Evolutionary conservation across 2,888 invertebrate species (phyloP).

Genomic region (Trichopoda pennipes): DNA sequence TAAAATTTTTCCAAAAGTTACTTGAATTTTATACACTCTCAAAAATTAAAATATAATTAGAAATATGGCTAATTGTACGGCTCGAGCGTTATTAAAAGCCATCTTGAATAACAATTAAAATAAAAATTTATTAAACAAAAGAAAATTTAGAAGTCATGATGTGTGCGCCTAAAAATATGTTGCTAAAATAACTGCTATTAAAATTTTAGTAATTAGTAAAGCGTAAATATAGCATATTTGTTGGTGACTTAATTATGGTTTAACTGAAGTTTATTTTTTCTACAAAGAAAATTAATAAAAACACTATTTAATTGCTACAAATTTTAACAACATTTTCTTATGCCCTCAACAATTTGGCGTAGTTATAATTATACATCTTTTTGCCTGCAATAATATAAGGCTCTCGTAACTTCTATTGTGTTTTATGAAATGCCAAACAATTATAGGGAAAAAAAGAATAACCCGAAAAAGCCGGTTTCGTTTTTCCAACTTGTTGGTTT

Average conservation of each 20-base stretch:
- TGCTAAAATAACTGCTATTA: conserved; percentile 5
- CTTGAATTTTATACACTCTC: too few relatives aligned
- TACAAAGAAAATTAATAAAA: neutral
- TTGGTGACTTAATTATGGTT: conserved; percentile 32
- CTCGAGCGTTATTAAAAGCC: too few relatives aligned
- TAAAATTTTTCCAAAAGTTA: too few relatives aligned
- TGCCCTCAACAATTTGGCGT: neutral
- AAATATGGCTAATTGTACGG: too few relatives aligned
- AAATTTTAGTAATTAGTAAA: conserved; percentile 51
- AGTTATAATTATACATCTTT: conserved; percentile 34
- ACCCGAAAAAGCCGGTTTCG: neutral
- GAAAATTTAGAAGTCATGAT: neutral
- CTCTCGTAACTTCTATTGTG: conserved; percentile 17
- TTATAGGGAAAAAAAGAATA: neutral
- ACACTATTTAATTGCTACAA: conserved; percentile 33
- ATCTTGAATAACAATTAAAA: too few relatives aligned
- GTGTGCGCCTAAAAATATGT: conserved; percentile 23
- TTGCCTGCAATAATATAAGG: neutral
- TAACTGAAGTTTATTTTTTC: neutral
- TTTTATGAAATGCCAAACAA: conserved; percentile 34
- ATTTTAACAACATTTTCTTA: conserved; percentile 16
- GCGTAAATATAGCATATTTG: conserved; percentile 46
- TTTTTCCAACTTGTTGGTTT: neutral
- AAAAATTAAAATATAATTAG: too few relatives aligned
- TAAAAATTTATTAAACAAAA: neutral